Percentiles rank a stretch among this genome's conserved stretches.
phyloP scores from a whole-genome alignment of 2,888 invertebrate genomes.

The Leucophenga montana region DNA sequence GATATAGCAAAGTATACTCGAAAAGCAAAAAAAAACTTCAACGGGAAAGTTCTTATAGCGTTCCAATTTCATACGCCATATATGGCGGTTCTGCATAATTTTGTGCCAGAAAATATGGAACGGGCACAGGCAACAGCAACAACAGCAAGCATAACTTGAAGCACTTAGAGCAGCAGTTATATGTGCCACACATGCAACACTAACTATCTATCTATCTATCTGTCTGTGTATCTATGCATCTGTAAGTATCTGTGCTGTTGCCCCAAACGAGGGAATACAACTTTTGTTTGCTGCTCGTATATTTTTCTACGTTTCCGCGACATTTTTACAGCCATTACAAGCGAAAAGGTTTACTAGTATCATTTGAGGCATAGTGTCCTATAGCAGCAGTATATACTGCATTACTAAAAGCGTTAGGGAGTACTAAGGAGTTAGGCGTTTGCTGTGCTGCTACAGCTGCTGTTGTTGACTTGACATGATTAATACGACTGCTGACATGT shows the following conservation, averaged over 20 bases:
- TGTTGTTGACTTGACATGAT: conserved; percentile 66
- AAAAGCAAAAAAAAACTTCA: conserved; percentile 38
- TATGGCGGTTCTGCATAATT: conserved; percentile 60
- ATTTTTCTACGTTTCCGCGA: neutral
- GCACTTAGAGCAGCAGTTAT: conserved; percentile 1
- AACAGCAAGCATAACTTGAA: conserved; percentile 14
- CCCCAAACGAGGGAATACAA: conserved; percentile 1
- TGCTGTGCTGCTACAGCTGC: conserved; percentile 29
- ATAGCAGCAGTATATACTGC: neutral
- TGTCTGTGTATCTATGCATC: conserved; percentile 39
- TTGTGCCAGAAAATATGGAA: conserved; percentile 54
- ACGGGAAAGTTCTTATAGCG: conserved; percentile 56
- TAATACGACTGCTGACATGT: conserved; percentile 68
- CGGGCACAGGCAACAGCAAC: conserved; percentile 44
- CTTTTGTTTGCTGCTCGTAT: neutral
- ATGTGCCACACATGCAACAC: neutral
- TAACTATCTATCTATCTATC: conserved; percentile 31
- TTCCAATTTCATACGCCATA: conserved; percentile 53
- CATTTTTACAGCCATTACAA: neutral
- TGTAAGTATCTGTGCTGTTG: conserved; percentile 26
- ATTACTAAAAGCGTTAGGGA: neutral
- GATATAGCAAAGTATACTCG: conserved; percentile 21
- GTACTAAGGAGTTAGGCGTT: conserved; percentile 27
- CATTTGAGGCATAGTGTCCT: neutral
- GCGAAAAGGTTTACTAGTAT: neutral